These are phyloP conservation scores for Heliopora coerulea DNA, from an alignment of 92 coral and sea anemone species.

Conservation along the genomic window DNA sequence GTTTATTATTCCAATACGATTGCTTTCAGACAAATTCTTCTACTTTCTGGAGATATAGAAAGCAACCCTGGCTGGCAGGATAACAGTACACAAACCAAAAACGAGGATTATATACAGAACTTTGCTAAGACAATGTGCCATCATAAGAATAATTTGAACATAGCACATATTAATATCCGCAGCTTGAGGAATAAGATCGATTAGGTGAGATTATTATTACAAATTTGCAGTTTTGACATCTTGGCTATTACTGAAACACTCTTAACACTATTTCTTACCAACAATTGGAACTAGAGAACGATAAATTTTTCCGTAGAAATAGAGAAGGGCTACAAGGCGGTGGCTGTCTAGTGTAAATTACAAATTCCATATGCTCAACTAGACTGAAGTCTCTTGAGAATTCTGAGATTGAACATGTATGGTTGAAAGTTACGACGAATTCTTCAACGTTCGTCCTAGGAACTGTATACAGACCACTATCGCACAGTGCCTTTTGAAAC, in stretches of 20 bases:
- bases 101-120: not conserved
- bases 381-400: conserved; percentile 36
- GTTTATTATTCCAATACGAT: conserved; percentile 2
- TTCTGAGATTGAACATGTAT: conserved; percentile 38
- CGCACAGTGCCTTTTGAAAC: conserved; percentile 37
- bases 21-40: not conserved
- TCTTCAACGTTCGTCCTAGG: conserved; percentile 42
- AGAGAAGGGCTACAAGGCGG: too few relatives aligned
- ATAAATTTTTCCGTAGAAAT: conserved; percentile 20
- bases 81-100: not conserved
- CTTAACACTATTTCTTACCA: conserved; percentile 22
- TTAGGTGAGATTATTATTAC: conserved; percentile 19
- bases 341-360: conserved; percentile 45
- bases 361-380: conserved; percentile 43
- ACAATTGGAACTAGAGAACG: conserved; percentile 44
- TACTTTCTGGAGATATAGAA: not conserved
- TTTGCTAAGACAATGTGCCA: not conserved
- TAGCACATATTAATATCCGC: conserved; percentile 3
- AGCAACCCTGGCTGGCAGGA: conserved; percentile 16
- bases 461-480: conserved; percentile 47
- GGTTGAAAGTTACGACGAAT: conserved; percentile 40
- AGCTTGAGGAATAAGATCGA: conserved; percentile 39
- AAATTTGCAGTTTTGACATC: conserved; percentile 41
- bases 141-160: not conserved
- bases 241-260: conserved; percentile 49